Base-by-base conservation (phyloP, 2,888 invertebrate species). In the Antitype chi region DNA sequence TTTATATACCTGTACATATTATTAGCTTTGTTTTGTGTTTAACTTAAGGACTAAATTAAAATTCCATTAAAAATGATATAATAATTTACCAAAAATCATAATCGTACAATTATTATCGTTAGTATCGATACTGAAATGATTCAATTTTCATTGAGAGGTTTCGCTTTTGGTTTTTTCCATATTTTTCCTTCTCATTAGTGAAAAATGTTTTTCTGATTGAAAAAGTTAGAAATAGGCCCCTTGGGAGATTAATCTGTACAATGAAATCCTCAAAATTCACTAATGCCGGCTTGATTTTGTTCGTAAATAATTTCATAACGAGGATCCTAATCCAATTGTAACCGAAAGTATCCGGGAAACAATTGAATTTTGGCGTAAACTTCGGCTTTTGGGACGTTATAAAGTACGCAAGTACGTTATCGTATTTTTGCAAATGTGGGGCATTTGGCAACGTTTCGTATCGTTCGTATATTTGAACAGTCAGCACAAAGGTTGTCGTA, bases 361-460 rank as follows among this genome's bases (percentile, higher is more conserved):
- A 85, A 85, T 85, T 72, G 57, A 67, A 85, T 82, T 72, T 62
- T 25, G 17, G 6, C 63, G 47, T 59, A 67, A 85, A 70, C 66
- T 82, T 74, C 20, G 67, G 53, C n/a, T 71, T 77, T 68, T 63
- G 49, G n/a, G 49, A 68, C 49, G 49, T 32, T 64, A 70, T 23
- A 82, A 77, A 71, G 62, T 60, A 70, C 59, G 59, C 63, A 53
- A 66, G 78, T 79, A 70, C 66, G 53, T 76, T 86, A 69, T 81
- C 70, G 60, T 70, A 81, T 68, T 78, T 84, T 80, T 74, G 63
- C 62, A 76, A 81, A 85, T 87, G 64, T 84, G 72, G 74, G 63
- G 25, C 74, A 81, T 84, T 87, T 87, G 78, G 81, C 78, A 76
- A 70, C 55, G 70, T 73, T 49, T 52, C 77, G 68, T 75, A 74